phyloP scores from a whole-genome alignment of 2,113 vertebrate genomes.

The Neoarius graeffei region DNA sequence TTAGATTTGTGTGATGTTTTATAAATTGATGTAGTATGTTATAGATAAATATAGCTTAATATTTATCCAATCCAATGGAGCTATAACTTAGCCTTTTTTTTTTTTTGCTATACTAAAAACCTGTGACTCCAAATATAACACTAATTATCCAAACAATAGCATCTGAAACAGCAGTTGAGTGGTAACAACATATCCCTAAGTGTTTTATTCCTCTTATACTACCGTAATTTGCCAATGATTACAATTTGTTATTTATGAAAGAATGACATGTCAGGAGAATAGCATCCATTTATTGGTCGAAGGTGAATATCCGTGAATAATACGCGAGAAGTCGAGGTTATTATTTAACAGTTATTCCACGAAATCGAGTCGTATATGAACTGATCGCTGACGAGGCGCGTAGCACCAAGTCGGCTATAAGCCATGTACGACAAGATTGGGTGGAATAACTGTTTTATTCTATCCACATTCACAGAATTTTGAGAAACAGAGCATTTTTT shows the following conservation, averaged over 20 bases:
- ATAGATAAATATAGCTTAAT: neutral
- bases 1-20: neutral
- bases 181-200: neutral
- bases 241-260: neutral
- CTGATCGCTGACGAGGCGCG: no score
- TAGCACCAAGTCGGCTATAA: no score
- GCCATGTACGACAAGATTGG: no score
- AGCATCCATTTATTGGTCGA: no score
- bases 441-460: no score
- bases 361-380: no score
- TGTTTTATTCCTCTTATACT: neutral
- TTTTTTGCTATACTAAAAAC: no score
- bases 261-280: neutral
- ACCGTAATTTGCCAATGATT: neutral
- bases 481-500: no score
- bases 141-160: neutral
- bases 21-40: neutral
- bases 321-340: no score
- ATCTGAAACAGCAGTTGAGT: neutral
- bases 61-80: neutral
- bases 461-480: no score
- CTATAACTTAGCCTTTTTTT: neutral
- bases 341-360: no score
- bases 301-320: no score
- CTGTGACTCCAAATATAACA: neutral